phyloP scores from a whole-genome alignment of 2,888 invertebrate genomes.

The Nudaria mundana region DNA sequence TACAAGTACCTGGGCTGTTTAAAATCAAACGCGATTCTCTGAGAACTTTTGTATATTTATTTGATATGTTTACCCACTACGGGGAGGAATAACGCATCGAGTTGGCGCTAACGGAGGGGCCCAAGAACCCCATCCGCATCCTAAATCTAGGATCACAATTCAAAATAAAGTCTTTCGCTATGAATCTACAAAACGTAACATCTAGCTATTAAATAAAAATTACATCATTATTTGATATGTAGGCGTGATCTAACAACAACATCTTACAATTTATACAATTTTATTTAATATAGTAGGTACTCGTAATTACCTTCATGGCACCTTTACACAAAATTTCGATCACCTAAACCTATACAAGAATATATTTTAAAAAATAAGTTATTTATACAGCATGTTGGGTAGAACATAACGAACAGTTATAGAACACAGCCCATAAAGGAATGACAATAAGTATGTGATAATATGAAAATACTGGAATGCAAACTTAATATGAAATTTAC shows the following conservation, averaged over 20 bases:
- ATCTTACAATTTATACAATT: no score
- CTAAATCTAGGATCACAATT: constrained; percentile 32
- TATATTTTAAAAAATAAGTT: not conserved
- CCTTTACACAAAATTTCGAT: constrained; percentile 17
- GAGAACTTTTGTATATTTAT: constrained; percentile 56
- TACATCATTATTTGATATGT: no score
- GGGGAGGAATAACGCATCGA: constrained; percentile 26
- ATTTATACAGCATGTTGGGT: not conserved
- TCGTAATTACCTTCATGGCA: constrained; percentile 16
- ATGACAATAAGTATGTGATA: constrained; percentile 19
- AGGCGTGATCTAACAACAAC: no score
- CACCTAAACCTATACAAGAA: no score
- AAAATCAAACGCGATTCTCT: constrained; percentile 57
- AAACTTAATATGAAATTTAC: constrained; percentile 8
- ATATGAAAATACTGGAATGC: constrained; percentile 34
- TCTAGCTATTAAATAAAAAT: constrained; percentile 20
- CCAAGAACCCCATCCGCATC: no score
- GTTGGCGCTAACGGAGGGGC: constrained; percentile 13
- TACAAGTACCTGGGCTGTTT: constrained; percentile 27
- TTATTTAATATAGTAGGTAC: no score
- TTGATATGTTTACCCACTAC: constrained; percentile 24
- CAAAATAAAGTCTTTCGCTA: constrained; percentile 14
- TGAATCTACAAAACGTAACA: constrained; percentile 13
- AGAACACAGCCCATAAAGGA: constrained; percentile 26
- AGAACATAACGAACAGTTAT: constrained; percentile 1